A percentile compares a stretch with the other conserved stretches of the same genome.
phyloP scores from a whole-genome alignment of 2,797 vertebrate genomes.

The Brotula barbata region DNA sequence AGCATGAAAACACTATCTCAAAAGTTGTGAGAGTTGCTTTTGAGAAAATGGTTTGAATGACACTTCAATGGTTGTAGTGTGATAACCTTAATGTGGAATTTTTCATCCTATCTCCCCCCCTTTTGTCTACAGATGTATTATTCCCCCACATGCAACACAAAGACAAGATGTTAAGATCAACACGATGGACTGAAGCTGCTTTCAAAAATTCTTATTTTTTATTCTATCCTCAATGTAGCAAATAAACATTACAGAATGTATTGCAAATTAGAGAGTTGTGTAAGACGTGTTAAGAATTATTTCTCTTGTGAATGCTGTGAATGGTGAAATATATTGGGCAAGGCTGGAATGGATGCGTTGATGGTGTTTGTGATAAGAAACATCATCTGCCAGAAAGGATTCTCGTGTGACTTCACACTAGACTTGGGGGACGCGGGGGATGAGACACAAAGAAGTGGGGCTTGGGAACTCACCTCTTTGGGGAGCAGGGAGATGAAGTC shows the following conservation, averaged over 20 bases:
- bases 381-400: constrained; percentile 2
- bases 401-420: constrained; percentile 21
- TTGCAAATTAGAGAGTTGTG: constrained; percentile 55
- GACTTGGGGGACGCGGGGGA: neutral
- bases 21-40: constrained; percentile 29
- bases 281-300: no score
- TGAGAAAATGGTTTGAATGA: constrained; percentile 30
- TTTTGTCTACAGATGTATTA: constrained; percentile 4
- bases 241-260: constrained; percentile 29
- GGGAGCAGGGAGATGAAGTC: constrained; percentile 99
- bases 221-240: constrained; percentile 53
- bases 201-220: constrained; percentile 45
- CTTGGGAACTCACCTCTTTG: constrained; percentile 90
- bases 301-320: constrained; percentile 31
- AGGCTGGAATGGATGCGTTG: constrained; percentile 14
- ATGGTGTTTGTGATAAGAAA: no score
- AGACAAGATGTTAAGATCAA: constrained; percentile 30
- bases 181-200: constrained; percentile 36
- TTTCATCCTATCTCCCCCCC: constrained; percentile 43
- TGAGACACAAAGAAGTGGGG: neutral
- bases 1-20: constrained; percentile 26
- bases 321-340: constrained; percentile 16
- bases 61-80: no score
- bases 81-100: no score
- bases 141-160: constrained; percentile 48